A percentile compares a stretch with the other conserved stretches of the same genome.
phyloP scores from a whole-genome alignment of 2,797 vertebrate species.

The Sebastes jordani region DNA sequence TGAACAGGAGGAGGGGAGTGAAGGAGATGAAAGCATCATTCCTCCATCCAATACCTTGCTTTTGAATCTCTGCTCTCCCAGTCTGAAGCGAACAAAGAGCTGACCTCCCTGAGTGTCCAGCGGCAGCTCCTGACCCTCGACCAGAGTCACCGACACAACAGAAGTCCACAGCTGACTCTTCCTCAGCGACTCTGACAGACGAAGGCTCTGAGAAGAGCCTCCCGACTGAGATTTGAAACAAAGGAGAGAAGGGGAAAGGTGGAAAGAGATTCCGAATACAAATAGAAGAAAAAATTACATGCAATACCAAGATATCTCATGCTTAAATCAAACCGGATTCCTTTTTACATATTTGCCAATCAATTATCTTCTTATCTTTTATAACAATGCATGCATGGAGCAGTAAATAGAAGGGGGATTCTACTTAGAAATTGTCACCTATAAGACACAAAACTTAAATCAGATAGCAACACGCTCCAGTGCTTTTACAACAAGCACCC shows the following conservation, averaged over 20 bases:
- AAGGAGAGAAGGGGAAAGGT: background rate
- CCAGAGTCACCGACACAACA: slow-evolving; percentile 87
- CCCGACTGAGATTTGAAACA: slow-evolving; percentile 15
- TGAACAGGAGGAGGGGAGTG: background rate
- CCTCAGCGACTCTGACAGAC: slow-evolving; percentile 82
- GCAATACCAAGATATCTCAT: background rate
- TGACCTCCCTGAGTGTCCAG: slow-evolving; percentile 80
- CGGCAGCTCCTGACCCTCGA: slow-evolving; percentile 87
- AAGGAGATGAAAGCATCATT: background rate
- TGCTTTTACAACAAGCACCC: background rate
- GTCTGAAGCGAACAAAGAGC: slow-evolving; percentile 89
- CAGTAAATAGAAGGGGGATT: background rate
- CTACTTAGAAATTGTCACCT: background rate
- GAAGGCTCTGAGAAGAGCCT: slow-evolving; percentile 30
- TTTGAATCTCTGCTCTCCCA: slow-evolving; percentile 92
- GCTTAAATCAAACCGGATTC: background rate
- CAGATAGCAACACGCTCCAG: background rate
- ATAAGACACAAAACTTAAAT: background rate
- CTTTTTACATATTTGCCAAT: background rate
- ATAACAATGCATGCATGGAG: background rate
- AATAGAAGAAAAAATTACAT: background rate
- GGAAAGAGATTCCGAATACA: background rate
- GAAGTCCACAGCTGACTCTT: slow-evolving; percentile 94
- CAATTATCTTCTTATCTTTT: background rate
- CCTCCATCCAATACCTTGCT: slow-evolving; percentile 87